These are phyloP conservation scores for Heteromyza rotundicornis DNA, from an alignment of 2,888 invertebrate genomes.

Conservation along the genomic window DNA sequence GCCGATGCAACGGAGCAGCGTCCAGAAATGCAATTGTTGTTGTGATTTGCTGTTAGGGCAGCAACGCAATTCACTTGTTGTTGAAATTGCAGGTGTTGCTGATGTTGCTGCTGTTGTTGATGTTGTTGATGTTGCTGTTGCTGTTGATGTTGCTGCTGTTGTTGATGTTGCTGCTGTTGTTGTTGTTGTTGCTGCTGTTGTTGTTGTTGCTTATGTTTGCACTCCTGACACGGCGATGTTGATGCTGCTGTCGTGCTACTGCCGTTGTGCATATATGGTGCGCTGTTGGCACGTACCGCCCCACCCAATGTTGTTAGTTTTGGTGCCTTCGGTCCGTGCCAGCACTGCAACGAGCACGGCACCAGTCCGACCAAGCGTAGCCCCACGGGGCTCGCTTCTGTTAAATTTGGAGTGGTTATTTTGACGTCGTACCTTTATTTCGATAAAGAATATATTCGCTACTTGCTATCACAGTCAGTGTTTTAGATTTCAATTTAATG, in stretches of 20 bases:
- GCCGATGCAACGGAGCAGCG: constrained; percentile 19
- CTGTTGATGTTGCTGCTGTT: constrained; percentile 24
- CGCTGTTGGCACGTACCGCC: constrained; percentile 38
- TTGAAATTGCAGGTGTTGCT: constrained; percentile 34
- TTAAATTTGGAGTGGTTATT: constrained; percentile 48
- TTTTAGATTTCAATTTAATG: no score
- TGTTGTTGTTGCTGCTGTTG: constrained; percentile 36
- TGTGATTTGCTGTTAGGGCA: neutral
- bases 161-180: constrained; percentile 31
- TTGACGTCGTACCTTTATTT: no score
- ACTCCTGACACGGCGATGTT: constrained; percentile 33
- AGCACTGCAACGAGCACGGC: constrained; percentile 59
- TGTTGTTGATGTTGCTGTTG: constrained; percentile 33
- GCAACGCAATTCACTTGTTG: constrained; percentile 26
- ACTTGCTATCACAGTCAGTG: no score
- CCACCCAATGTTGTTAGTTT: constrained; percentile 41
- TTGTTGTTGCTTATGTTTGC: constrained; percentile 37
- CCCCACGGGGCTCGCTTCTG: constrained; percentile 56
- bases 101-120: constrained; percentile 29
- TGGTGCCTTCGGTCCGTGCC: constrained; percentile 49
- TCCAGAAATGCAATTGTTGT: neutral
- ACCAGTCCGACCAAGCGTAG: constrained; percentile 58
- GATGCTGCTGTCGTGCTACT: constrained; percentile 18
- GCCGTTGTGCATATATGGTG: constrained; percentile 47
- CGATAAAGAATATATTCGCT: no score